Base-by-base conservation (phyloP, 2,888 invertebrate genomes). In the Trissolcus brochymenae region DNA sequence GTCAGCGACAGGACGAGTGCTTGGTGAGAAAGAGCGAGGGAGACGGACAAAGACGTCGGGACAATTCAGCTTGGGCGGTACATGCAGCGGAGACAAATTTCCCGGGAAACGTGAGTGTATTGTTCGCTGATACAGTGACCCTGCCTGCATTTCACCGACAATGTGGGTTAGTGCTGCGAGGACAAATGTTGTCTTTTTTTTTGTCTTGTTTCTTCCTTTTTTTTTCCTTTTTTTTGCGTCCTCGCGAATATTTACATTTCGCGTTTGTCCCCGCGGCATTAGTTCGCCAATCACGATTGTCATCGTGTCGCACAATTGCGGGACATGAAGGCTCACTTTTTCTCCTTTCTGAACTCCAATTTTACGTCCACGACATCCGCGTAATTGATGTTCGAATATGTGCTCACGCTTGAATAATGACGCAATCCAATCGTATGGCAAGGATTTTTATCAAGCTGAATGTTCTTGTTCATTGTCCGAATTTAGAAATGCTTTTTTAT, bases 71-170 rank as follows among this genome's bases (percentile, higher is more conserved):
- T 56, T 13, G 50, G 61, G 41, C 55, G 72, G 60, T 66, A 73
- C 71, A 64, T 51, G 56, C 65, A 14, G 55, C 60, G 55, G 66
- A 66, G 73, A 73, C 73, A 73, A 73, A 73, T 73, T 73, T 65
- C 65, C 65, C 65, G 54, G 64, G 59, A 19, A 51, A n/a, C 49
- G n/a, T n/a, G n/a, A n/a, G 54, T 73, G 65, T 73, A 65, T 73
- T 73, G 72, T 73, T 65, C 65, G 60, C 17, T 55, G 60, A 55
- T 65, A 65, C 64, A 60, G 65, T 56, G 60, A 70, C 57, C 70
- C 41, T 55, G 13, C 14, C 46, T n/a, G 49, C 65, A 49, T 50
- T 56, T 60, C 60, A 46, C 6, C 14, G 46, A 50, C 54, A 61
- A 72, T 65, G 57, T 72, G 72, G 72, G 72, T 72, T 65, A 72